A percentile compares a stretch with the other conserved stretches of the same genome.
phyloP scores from a whole-genome alignment of 1,140 invertebrate species.

The Hyposmocoma kahamanoa region DNA sequence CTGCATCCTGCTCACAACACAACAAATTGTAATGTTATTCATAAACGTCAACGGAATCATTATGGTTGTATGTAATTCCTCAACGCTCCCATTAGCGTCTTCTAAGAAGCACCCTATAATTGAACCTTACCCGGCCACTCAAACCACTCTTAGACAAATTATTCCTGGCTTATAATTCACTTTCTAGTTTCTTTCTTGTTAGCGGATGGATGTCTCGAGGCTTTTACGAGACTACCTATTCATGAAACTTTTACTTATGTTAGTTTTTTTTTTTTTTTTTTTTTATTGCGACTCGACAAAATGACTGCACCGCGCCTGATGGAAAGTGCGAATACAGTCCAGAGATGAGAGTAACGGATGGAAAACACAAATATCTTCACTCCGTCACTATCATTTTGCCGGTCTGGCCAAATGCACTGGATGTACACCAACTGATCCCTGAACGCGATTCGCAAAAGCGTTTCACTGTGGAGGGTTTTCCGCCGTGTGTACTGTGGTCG shows the following conservation, averaged over 20 bases:
- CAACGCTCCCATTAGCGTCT: constrained; percentile 13
- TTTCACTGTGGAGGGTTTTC: too few relatives aligned
- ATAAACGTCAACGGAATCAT: constrained; percentile 17
- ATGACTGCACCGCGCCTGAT: too few relatives aligned
- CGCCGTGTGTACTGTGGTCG: too few relatives aligned
- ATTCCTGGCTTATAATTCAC: constrained; percentile 43
- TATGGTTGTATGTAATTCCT: constrained; percentile 12
- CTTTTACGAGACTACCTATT: constrained; percentile 10
- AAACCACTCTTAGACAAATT: constrained; percentile 33
- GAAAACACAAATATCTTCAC: too few relatives aligned
- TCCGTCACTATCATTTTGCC: too few relatives aligned
- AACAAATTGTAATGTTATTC: constrained; percentile 15
- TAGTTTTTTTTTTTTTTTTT: too few relatives aligned
- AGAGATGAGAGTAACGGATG: too few relatives aligned
- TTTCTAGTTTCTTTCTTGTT: constrained; percentile 56
- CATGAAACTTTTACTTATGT: neutral
- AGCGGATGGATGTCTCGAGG: constrained; percentile 27
- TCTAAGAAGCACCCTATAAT: constrained; percentile 31
- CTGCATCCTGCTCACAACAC: constrained; percentile 2
- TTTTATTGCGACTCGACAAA: too few relatives aligned
- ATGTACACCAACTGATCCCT: too few relatives aligned
- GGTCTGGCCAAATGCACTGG: too few relatives aligned
- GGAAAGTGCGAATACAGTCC: too few relatives aligned
- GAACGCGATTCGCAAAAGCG: too few relatives aligned
- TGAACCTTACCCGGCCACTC: constrained; percentile 26